Evolutionary conservation across 2,113 vertebrate species (phyloP).

Genomic region (Lagopus leucura): DNA sequence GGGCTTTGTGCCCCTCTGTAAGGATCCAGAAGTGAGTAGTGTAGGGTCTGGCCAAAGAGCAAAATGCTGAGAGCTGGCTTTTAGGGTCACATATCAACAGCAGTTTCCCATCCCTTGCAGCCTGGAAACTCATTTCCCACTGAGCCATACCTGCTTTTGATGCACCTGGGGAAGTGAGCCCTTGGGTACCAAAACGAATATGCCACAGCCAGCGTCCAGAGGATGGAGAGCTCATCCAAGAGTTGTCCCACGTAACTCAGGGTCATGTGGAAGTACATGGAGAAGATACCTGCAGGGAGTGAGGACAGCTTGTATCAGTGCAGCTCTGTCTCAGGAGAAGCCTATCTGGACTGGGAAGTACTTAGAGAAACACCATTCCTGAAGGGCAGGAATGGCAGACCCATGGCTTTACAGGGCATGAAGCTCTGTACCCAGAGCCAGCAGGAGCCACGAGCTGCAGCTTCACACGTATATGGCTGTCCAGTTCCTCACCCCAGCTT

Average conservation of each 20-base stretch:
- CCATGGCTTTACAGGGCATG: background rate
- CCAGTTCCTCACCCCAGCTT: background rate
- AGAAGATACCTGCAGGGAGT: slow-evolving; percentile 84
- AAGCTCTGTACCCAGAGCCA: background rate
- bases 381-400: background rate
- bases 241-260: slow-evolving; percentile 94
- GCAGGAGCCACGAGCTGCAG: background rate
- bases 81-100: background rate
- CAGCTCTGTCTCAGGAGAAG: background rate
- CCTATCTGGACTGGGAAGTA: background rate
- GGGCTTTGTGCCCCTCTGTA: background rate
- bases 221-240: slow-evolving; percentile 93
- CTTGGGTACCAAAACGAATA: slow-evolving; percentile 91
- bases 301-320: background rate
- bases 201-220: slow-evolving; percentile 87
- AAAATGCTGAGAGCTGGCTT: background rate
- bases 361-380: background rate
- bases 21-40: background rate
- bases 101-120: background rate
- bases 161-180: slow-evolving; percentile 84
- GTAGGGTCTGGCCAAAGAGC: background rate
- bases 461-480: accelerated
- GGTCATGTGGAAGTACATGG: slow-evolving; percentile 94
- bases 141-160: slow-evolving; percentile 84
- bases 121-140: background rate